Percentiles rank a stretch among this genome's conserved stretches.
Evolutionary conservation across 2,113 vertebrate genomes (phyloP).

Genomic region (Tor tambroides): DNA sequence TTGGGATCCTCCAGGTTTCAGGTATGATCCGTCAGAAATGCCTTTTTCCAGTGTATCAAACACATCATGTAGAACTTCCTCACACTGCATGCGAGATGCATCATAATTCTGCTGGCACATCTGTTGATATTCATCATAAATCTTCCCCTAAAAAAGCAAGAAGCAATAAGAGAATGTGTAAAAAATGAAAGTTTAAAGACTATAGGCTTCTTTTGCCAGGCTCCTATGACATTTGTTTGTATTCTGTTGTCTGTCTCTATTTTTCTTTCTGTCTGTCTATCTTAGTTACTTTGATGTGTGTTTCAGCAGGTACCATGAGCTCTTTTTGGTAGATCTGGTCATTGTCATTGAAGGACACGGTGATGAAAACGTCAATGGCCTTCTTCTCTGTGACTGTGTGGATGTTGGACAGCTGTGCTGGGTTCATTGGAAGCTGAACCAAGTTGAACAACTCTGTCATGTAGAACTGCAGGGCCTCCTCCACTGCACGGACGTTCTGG

Average conservation of each 20-base stretch:
- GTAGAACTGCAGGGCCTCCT: constrained; percentile 50
- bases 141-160: background rate
- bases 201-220: no score
- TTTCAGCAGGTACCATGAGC: constrained; percentile 37
- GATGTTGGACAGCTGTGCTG: constrained; percentile 47
- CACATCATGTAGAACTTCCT: constrained; percentile 4
- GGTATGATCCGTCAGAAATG: constrained; percentile 42
- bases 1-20: constrained; percentile 52
- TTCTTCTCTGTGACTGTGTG: constrained; percentile 47
- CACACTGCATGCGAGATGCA: constrained; percentile 38
- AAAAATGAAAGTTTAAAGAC: no score
- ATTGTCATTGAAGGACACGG: constrained; percentile 60
- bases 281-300: no score
- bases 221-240: no score
- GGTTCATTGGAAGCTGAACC: constrained; percentile 39
- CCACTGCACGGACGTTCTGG: constrained; percentile 59
- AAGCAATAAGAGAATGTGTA: background rate
- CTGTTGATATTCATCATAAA: constrained; percentile 40
- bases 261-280: no score
- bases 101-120: constrained; percentile 48
- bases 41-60: constrained; percentile 47
- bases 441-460: constrained; percentile 25
- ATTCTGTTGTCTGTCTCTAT: no score
- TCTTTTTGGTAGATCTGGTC: constrained; percentile 55
- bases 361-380: constrained; percentile 58